Percentiles rank a stretch among this genome's conserved stretches.
These are phyloP conservation scores for Drosophila kanapiae DNA, from an alignment of 1,140 invertebrate genomes.

Conservation along the genomic window DNA sequence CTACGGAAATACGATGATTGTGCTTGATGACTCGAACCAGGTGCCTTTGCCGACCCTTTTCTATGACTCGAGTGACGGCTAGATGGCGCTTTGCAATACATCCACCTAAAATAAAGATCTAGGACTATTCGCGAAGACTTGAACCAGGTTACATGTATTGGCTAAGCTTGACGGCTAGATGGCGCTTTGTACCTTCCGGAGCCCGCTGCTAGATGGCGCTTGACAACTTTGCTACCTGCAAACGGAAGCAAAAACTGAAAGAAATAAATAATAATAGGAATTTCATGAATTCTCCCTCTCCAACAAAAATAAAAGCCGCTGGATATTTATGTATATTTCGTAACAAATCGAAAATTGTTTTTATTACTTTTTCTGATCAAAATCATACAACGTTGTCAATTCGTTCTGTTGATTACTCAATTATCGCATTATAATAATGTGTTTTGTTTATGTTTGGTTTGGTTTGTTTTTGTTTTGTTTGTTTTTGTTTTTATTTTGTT, in stretches of 20 bases:
- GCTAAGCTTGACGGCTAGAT: too few species aligned
- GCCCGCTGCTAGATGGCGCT: background rate
- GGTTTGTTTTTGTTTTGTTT: conserved; percentile 50
- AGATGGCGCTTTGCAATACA: too few species aligned
- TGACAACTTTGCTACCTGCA: too few species aligned
- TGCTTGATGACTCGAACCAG: too few species aligned
- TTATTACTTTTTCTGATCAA: conserved; percentile 85
- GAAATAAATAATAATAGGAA: background rate
- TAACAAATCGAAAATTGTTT: conserved; percentile 85
- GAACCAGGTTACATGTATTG: too few species aligned
- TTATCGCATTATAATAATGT: conserved; percentile 76
- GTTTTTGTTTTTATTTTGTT: conserved; percentile 46
- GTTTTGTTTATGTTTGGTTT: conserved; percentile 60
- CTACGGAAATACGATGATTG: too few species aligned
- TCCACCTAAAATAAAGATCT: too few species aligned
- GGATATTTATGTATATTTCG: conserved; percentile 82
- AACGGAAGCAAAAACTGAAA: background rate
- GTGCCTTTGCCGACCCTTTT: too few species aligned
- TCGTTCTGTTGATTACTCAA: conserved; percentile 77
- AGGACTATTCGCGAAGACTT: too few species aligned
- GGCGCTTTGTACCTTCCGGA: too few species aligned
- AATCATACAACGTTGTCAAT: conserved; percentile 85
- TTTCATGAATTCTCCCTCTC: background rate
- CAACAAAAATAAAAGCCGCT: conserved; percentile 28
- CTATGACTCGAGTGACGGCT: too few species aligned